Evolutionary conservation across 2,113 vertebrate species (phyloP), one percentile per base, ranked within the genome.

Genomic region (Oncorhynchus nerka): DNA sequence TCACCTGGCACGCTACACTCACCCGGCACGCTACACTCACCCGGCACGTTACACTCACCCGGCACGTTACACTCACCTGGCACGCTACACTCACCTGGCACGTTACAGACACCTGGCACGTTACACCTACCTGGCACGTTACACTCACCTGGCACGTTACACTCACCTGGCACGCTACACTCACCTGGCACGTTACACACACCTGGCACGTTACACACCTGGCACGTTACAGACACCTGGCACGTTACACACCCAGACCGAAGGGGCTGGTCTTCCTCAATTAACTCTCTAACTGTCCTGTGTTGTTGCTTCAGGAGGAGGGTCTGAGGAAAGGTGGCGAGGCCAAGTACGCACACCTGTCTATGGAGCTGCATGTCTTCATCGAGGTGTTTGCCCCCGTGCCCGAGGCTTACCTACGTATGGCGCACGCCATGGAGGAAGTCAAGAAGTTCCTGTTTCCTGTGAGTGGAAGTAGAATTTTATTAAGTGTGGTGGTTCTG

Each of bases 371-470:
- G 82, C 98, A 99, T 65, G 97, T 99, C 0, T 98, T 99, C 84
- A 96, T 99, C 69, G 98, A 99, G 88, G 97, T 99, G 1, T 99
- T 97, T 30, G 97, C 97, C 15, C 97, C 98, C 0, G 96, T 97
- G 0, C 97, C 97, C 0, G 98, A 99, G 68, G 97, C 97, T 2
- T 99, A 99, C 76, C 92, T 96, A 81, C 95, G 98, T 62, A 99
- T 99, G 98, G 96, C 96, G 22, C 96, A 99, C 4, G 97, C 98
- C 70, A 98, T 99, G 97, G 97, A 99, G 81, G 97, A 99, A 82
- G 96, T 99, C 83, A 99, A 99, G 91, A 99, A 99, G 79, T 99
- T 99, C 88, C 94, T 99, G 3, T 97, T 98, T 68, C 97, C 98
- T 3, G 97, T 99, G 90, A 87, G 93, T 93, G 75, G 24, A 45